These are phyloP conservation scores for Oppia nitens DNA, from an alignment of 1,140 invertebrate species.

Conservation along the genomic window DNA sequence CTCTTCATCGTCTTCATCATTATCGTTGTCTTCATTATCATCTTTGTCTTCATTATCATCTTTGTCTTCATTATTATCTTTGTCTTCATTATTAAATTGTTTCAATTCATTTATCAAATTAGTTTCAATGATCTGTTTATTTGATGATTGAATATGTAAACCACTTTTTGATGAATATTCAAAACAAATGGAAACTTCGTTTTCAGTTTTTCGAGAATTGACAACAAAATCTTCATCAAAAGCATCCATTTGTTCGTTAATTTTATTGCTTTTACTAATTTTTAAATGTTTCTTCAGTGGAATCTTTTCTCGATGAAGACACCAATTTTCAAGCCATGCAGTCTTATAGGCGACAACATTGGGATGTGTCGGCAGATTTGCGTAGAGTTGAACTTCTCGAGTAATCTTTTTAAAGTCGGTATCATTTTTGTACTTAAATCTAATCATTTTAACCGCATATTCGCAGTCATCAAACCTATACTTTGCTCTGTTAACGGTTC, in stretches of 20 bases:
- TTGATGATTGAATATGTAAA: not conserved
- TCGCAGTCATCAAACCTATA: constrained; percentile 52
- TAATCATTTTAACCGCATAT: constrained; percentile 67
- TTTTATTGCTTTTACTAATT: too few species aligned
- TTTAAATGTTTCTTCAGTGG: not conserved
- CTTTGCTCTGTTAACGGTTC: constrained; percentile 41
- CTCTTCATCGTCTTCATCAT: not conserved
- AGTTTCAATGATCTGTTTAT: not conserved
- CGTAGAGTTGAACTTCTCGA: constrained; percentile 58
- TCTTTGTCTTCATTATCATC: constrained; percentile 5
- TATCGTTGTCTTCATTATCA: not conserved
- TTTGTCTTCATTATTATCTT: not conserved
- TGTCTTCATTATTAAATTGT: not conserved
- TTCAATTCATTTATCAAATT: not conserved
- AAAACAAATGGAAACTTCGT: not conserved
- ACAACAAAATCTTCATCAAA: not conserved
- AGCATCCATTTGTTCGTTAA: not conserved
- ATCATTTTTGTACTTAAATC: constrained; percentile 35
- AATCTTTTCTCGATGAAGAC: not conserved
- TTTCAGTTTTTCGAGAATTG: not conserved
- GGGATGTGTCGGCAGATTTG: constrained; percentile 48
- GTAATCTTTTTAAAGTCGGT: constrained; percentile 32
- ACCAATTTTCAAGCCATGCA: constrained; percentile 50
- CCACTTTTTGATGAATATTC: not conserved
- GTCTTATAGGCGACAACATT: constrained; percentile 69